Base-by-base conservation (phyloP, 37 sponge, comb jelly and placozoan species). In the Spongilla lacustris region DNA sequence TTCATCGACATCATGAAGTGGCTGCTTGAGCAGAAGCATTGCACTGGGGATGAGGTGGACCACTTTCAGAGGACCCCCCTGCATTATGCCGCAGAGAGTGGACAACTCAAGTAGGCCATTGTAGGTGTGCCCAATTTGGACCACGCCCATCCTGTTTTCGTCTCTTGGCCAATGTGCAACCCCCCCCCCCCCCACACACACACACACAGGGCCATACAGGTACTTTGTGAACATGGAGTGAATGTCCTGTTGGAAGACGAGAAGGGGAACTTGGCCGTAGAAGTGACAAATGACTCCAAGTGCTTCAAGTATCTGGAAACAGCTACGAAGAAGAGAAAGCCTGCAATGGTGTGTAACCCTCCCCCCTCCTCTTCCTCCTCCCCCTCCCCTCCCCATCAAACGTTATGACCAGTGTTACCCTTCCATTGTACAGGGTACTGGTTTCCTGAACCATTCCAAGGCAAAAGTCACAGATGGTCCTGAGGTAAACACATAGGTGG, bases 1-100 rank as follows among this genome's bases (percentile, higher is more conserved):
- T 89, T 88, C 66, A 25, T 79, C 0, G 83, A 88, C 9, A 74
- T 96, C 28, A 50, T 93, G 26, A 71, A 72, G 36, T 96, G 96
- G 96, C 68, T 96, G 26, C 49, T 96, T 31, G 34, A 70, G 24
- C 82, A 85, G 79, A 87, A 77, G 48, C 81, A 92, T 35, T 86
- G 88, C 50, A 85, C 85, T 36, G 96, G 96, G 6, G 87, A 79
- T 46, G 96, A 96, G 78, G 87, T 76, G 83, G 96, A 96, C 71
- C 87, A 93, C 77, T 87, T 83, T 37, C 91, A 91, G 58, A 78
- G 86, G 36, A 96, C 96, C 25, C 91, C 94, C 0, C 68, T 93
- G 1, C 96, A 96, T 77, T 93, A 96, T 83, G 96, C 96, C 34
- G 93, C 96, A 31, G 96, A 96, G 48, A 68, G 82, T 67, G 96